Percentiles rank a stretch among this genome's conserved stretches.
phyloP scores from a whole-genome alignment of 2,888 invertebrate genomes.

The Oxycera nigricornis region DNA sequence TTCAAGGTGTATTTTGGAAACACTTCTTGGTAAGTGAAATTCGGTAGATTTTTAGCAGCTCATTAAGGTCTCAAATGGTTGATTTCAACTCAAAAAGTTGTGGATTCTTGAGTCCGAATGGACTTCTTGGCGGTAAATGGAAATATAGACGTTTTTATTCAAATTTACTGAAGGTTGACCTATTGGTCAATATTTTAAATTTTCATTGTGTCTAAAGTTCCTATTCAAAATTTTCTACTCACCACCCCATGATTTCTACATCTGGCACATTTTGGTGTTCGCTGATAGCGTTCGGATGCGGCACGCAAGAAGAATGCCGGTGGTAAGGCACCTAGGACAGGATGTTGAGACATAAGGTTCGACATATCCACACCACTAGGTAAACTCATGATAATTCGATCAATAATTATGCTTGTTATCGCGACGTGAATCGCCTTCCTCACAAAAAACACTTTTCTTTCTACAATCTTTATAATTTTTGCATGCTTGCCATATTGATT shows the following conservation, averaged over 20 bases:
- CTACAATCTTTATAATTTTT: neutral
- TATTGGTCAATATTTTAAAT: neutral
- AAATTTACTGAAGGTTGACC: too few species aligned
- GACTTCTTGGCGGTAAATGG: too few species aligned
- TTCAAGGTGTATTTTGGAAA: too few species aligned
- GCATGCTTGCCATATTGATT: too few species aligned
- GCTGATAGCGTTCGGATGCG: constrained; percentile 90
- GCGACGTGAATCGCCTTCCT: too few species aligned
- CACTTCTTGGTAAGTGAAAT: too few species aligned
- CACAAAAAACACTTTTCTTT: neutral
- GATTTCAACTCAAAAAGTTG: too few species aligned
- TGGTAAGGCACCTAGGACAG: constrained; percentile 81
- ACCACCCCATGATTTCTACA: constrained; percentile 98
- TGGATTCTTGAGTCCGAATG: too few species aligned
- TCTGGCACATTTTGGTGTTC: constrained; percentile 96
- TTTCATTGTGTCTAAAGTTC: neutral
- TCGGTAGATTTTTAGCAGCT: too few species aligned
- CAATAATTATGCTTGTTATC: too few species aligned
- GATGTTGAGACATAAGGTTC: constrained; percentile 83
- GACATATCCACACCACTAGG: constrained; percentile 87
- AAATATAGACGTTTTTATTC: too few species aligned
- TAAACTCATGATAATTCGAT: constrained; percentile 71
- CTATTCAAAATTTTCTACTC: constrained; percentile 62
- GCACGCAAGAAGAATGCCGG: constrained; percentile 88
- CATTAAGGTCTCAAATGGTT: too few species aligned